Evolutionary conservation across 2,797 vertebrate species (phyloP), one percentile per base, ranked within the genome.

Genomic region (Momotus momota): DNA sequence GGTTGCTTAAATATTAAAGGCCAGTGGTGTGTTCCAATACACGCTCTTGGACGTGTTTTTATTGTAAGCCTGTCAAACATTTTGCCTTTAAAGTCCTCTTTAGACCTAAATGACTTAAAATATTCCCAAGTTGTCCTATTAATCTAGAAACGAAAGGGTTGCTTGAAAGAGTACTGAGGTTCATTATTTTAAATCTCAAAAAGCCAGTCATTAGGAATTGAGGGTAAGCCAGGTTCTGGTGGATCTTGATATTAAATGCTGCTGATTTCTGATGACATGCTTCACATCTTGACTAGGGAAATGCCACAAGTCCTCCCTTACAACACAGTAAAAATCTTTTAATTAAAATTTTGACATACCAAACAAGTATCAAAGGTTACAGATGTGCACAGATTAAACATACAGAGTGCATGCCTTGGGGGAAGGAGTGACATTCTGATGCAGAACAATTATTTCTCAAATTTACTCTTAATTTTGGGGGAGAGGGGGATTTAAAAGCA

Each of bases 71-170:
- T 88, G 71, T 75, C 70, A 75, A 55, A 85, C 1, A 1, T 61
- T 94, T 94, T 38, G 29, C 60, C 58, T 87, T 86, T 60, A 49
- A 88, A 88, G 57, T 71, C 55, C 20, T 80, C 65, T 77, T 84
- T 4, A 21, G 78, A 19, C 54, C 61, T 9, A 72, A 86, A 46
- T 69, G 86, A 71, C 89, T 77, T 64, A 26, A 81, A 80, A 35
- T 81, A 67, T 55, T 93, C 86, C 84, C 51, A 77, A 40, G 48
- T 45, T 88, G 66, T 86, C 67, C 41, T 73, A 46, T 94, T 92
- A 90, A 62, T 77, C 35, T 73, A 29, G 60, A 84, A 79, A 75
- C 23, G 40, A 54, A n/a, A 46, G 43, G 27, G 31, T 81, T 55
- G n/a, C 70, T 88, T 78, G 57, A 71, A 81, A 75, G 65, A 23